Base-by-base conservation (phyloP, 2,113 vertebrate genomes). In the Paradoxurus hermaphroditus region DNA sequence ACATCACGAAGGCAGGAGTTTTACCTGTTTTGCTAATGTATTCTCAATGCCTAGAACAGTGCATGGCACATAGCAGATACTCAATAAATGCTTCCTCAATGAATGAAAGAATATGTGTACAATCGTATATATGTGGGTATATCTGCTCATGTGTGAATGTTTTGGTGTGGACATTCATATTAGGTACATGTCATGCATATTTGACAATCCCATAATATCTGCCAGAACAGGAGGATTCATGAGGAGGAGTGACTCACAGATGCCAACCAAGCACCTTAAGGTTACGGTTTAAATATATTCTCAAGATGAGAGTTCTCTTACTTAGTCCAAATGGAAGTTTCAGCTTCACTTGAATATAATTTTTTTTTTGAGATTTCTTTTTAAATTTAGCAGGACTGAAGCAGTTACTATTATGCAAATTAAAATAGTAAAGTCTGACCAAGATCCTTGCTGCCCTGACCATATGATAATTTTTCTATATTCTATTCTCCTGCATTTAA, bases 401-500 rank as follows among this genome's bases (percentile, higher is more conserved):
- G 23, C 34, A 53, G 31, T 75, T 84, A 62, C 51, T 90, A 11
- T 79, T 46, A 72, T n/a, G 39, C 39, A 88, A 88, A 72, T 36
- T 84, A 27, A 91, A 90, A 81, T 15, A 72, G 25, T 56, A 62
- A 46, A 85, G 59, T 86, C 39, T 85, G 25, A 75, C 59, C 67
- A 86, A 93, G 13, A 90, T 56, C 29, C 27, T 67, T 93, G 46
- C 34, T 67, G 1, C 15, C 39, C 27, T 85, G 78, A 75, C 7
- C 16, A n/a, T 31, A 85, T 53, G 56, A 87, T 93, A 62, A 67
- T 84, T 77, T 86, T 84, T 65, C 5, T 41, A 16, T 59, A 27
- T 91, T 84, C 85, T 59, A 44, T 93, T 78, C 13, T 75, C 41
- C 31, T 94, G n/a, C 34, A 59, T 91, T 88, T 88, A 93, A 86